Evolutionary conservation across 2,888 invertebrate species (phyloP).

Genomic region (Iphiclides podalirius): DNA sequence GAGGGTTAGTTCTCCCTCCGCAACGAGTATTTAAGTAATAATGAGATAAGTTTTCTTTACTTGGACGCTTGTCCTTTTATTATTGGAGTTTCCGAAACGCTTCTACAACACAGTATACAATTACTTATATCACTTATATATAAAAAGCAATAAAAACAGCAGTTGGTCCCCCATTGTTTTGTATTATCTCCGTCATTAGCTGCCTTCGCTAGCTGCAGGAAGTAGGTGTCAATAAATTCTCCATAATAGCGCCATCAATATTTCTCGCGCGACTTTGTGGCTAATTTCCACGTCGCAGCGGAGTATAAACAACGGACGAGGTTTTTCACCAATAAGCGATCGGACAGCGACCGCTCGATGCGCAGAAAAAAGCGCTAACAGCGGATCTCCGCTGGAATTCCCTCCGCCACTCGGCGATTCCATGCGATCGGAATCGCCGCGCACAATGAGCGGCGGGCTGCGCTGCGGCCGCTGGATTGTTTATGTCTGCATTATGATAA

Average conservation of each 20-base stretch:
- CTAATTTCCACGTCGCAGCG: constrained; percentile 19
- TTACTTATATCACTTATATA: no score
- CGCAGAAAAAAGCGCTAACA: constrained; percentile 14
- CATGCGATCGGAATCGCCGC: constrained; percentile 10
- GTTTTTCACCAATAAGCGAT: constrained; percentile 17
- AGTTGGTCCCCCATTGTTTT: background rate
- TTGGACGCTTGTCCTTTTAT: no score
- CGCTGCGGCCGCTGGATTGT: constrained; percentile 13
- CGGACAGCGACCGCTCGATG: constrained; percentile 7
- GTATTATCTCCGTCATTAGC: background rate
- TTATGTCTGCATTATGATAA: constrained; percentile 20
- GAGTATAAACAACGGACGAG: constrained; percentile 6
- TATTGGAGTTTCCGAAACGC: no score
- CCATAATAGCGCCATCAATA: constrained; percentile 13
- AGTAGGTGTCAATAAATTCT: background rate
- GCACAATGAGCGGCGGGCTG: constrained; percentile 19
- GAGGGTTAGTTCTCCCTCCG: no score
- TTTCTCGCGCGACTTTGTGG: constrained; percentile 1
- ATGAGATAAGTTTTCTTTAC: no score
- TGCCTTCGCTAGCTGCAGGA: background rate
- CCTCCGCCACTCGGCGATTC: constrained; percentile 10
- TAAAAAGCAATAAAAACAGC: background rate
- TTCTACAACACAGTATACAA: no score
- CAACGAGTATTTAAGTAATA: no score
- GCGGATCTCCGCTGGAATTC: constrained; percentile 16